phyloP scores from a whole-genome alignment of 2,797 vertebrate species.

The Chrosomus eos region DNA sequence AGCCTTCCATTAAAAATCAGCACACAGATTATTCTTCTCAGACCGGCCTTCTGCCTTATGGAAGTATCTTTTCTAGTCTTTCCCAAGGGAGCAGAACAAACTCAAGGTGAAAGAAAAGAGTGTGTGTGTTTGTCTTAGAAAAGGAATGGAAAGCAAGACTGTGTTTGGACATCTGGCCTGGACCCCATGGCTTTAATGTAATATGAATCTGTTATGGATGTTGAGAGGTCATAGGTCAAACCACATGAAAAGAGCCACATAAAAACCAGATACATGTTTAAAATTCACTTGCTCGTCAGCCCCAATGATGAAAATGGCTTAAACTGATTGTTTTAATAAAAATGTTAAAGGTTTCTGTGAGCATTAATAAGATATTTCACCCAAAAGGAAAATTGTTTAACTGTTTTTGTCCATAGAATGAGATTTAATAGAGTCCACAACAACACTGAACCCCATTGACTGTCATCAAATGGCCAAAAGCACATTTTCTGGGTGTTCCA shows the following conservation, averaged over 20 bases:
- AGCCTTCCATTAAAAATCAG: constrained; percentile 44
- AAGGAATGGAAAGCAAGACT: constrained; percentile 32
- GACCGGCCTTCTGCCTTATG: constrained; percentile 23
- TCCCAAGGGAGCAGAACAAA: constrained; percentile 34
- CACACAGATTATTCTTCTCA: constrained; percentile 48
- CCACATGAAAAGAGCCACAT: background rate
- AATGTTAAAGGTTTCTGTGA: background rate
- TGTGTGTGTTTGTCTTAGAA: constrained; percentile 34
- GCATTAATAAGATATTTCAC: background rate
- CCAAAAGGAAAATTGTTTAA: background rate
- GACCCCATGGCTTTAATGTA: constrained; percentile 29
- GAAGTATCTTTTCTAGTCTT: constrained; percentile 14
- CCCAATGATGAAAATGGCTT: background rate
- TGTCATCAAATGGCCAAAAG: background rate
- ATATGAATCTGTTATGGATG: constrained; percentile 40
- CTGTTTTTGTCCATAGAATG: background rate
- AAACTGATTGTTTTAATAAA: background rate
- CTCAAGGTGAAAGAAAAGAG: constrained; percentile 30
- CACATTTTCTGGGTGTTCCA: background rate
- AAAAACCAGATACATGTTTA: constrained; percentile 1
- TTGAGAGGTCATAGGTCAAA: constrained; percentile 30
- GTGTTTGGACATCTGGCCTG: constrained; percentile 28
- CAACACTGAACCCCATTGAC: background rate
- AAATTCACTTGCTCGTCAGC: background rate
- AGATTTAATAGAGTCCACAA: background rate